Evolutionary conservation across 2,888 invertebrate species (phyloP), one percentile per base, ranked within the genome.

Genomic region (Chorisops tibialis): DNA sequence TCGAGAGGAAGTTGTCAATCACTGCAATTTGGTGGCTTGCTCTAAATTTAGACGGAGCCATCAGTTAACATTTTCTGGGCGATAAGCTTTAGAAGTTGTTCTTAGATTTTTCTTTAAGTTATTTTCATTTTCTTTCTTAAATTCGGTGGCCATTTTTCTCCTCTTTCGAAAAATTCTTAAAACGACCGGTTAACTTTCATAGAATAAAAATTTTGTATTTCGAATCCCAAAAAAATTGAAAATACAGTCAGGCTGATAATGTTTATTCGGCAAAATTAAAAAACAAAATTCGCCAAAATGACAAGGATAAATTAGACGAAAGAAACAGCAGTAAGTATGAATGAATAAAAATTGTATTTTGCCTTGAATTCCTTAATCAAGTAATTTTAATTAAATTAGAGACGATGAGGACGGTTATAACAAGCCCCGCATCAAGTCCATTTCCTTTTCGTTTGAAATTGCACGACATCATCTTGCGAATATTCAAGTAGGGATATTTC

Each of bases 301-400:
- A 45, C 56, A 43, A 56, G 45, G 56, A 43, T 56, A 56, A 56
- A 56, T 56, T 56, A 56, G 56, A 43, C 43, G 43, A 30, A 30
- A 24, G 45, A 35, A 45, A 24, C n/a, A 24, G n/a, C n/a, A 30
- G n/a, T n/a, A n/a, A n/a, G n/a, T n/a, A n/a, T n/a, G 45, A 16
- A 24, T 56, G 45, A 43, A 22, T 41, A 45, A 3, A 45, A 54
- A 30, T 56, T 24, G 24, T 30, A 22, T 14, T 18, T 30, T 19
- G 56, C 24, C 43, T 56, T 38, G 43, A 56, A 56, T 56, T 56
- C 56, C 56, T 56, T 56, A 56, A 56, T 56, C 56, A 56, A 56
- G 56, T 43, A 56, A 56, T 56, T 56, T 56, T 56, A 56, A 56
- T 56, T 56, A 56, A 56, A 56, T 56, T 30, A 56, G 43, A 56